These are phyloP conservation scores for Nycticryphes semicollaris DNA, from an alignment of 2,113 vertebrate species.

Conservation along the genomic window DNA sequence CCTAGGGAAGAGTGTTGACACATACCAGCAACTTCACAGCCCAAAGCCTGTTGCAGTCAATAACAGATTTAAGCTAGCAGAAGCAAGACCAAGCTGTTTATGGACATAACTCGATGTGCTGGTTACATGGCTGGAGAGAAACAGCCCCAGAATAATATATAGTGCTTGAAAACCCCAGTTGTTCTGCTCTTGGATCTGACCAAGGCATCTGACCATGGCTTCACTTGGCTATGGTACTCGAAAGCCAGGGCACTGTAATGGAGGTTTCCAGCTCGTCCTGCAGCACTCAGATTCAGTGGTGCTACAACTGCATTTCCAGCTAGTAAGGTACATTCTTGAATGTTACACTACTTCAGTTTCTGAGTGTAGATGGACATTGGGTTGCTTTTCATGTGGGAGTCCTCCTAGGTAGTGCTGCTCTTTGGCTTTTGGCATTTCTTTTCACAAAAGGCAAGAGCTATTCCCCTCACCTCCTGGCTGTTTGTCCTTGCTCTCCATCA, in stretches of 20 bases:
- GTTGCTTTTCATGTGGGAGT: background rate
- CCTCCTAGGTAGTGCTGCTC: background rate
- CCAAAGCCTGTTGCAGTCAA: background rate
- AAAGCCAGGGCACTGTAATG: background rate
- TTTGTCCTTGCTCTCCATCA: background rate
- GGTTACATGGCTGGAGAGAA: background rate
- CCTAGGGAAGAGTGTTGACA: background rate
- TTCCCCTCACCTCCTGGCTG: slow-evolving; percentile 12
- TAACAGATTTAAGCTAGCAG: background rate
- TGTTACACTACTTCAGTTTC: background rate
- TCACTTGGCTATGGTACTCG: background rate
- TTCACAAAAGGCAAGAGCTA: background rate
- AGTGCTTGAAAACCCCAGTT: background rate
- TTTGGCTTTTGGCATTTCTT: slow-evolving; percentile 2
- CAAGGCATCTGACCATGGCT: background rate
- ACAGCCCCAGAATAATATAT: background rate
- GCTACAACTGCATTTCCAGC: slow-evolving; percentile 5
- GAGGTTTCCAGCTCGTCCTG: background rate
- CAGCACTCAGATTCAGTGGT: background rate
- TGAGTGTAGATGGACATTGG: background rate
- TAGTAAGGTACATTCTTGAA: background rate
- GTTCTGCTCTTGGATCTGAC: background rate
- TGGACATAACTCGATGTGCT: background rate
- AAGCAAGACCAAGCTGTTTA: background rate
- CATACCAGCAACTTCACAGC: background rate